A percentile compares a stretch with the other conserved stretches of the same genome.
Evolutionary conservation across 2,797 vertebrate species (phyloP).

Genomic region (Helarctos malayanus): DNA sequence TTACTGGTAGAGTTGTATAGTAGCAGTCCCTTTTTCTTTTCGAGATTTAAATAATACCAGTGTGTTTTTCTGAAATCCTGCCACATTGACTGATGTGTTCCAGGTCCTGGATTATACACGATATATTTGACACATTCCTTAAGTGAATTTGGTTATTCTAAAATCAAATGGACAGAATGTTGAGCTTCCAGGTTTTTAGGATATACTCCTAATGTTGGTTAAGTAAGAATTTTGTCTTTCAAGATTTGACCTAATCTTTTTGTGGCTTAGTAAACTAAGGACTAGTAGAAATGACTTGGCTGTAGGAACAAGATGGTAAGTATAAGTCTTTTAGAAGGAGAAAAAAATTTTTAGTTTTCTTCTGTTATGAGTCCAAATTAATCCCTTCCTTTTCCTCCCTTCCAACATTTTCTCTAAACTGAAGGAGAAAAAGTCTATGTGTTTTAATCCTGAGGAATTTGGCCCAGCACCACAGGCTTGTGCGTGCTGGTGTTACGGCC

Average conservation of each 20-base stretch:
- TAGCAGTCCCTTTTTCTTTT: neutral
- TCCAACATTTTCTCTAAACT: neutral
- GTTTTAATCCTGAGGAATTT: neutral
- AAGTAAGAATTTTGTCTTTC: neutral
- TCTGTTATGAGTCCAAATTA: neutral
- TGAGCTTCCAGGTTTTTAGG: neutral
- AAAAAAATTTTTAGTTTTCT: neutral
- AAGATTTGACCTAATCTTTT: neutral
- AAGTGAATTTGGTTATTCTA: neutral
- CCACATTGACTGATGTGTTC: neutral
- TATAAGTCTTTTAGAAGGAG: neutral
- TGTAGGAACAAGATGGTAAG: neutral
- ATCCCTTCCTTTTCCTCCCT: neutral
- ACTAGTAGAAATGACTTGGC: neutral
- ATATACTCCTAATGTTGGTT: neutral
- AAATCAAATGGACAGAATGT: neutral
- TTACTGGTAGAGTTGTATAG: neutral
- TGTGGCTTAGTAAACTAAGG: neutral
- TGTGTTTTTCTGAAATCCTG: neutral
- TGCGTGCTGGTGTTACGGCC: accelerated
- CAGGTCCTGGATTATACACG: neutral
- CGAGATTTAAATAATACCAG: neutral
- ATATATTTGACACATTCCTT: neutral
- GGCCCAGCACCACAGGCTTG: accelerated
- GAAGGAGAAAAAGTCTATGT: neutral